Percentiles rank a stretch among this genome's conserved stretches.
Conservation (phyloP, 1,140 invertebrate species). For the Anagrus nilaparvatae region DNA sequence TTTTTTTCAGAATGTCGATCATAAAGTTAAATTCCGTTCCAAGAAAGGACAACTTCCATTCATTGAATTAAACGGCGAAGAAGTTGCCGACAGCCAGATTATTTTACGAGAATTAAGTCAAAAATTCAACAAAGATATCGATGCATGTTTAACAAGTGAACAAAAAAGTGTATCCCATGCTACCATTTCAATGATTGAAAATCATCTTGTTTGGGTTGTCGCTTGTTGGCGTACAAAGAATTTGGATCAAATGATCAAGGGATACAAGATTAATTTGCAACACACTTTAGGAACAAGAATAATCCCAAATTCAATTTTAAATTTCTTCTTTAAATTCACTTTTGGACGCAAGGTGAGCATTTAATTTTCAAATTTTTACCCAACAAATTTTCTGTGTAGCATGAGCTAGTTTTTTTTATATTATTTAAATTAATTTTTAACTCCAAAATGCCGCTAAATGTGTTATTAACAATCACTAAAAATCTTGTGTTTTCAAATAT, state of each 20-base stretch:
- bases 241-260: slow-evolving; percentile 72
- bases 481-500: too few relatives aligned
- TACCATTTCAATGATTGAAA: slow-evolving; percentile 92
- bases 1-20: slow-evolving; percentile 78
- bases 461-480: too few relatives aligned
- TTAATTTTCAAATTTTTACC: too few relatives aligned
- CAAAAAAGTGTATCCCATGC: slow-evolving; percentile 82
- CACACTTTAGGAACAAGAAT: slow-evolving; percentile 72
- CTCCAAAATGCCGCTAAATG: too few relatives aligned
- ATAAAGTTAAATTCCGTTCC: slow-evolving; percentile 86
- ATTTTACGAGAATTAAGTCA: slow-evolving; percentile 79
- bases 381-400: too few relatives aligned
- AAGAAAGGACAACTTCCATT: slow-evolving; percentile 90
- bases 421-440: too few relatives aligned
- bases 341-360: slow-evolving; percentile 70
- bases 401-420: too few relatives aligned
- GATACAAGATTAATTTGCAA: slow-evolving; percentile 84
- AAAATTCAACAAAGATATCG: slow-evolving; percentile 74
- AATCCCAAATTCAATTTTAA: slow-evolving; percentile 81
- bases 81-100: slow-evolving; percentile 80
- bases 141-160: slow-evolving; percentile 65
- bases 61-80: slow-evolving; percentile 85
- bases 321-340: slow-evolving; percentile 84
- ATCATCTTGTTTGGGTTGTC: slow-evolving; percentile 83
- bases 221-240: slow-evolving; percentile 82